Base-by-base conservation (phyloP, 2,113 vertebrate species). In the Sprattus sprattus region DNA sequence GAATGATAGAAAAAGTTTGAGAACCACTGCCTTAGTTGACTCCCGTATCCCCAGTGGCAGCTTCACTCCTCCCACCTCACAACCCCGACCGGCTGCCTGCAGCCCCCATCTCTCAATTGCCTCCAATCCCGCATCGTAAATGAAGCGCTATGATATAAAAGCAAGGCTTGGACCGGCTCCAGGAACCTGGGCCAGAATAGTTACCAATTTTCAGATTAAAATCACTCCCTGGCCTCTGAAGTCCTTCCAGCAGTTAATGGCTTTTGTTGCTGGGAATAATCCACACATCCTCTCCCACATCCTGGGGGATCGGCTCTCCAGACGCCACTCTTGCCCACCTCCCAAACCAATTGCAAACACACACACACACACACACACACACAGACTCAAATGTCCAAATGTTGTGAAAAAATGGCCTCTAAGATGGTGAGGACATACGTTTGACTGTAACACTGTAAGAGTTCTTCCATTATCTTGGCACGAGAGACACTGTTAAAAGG, bases 261-360 rank as follows among this genome's bases (percentile, higher is more conserved):
- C 95, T 94, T 95, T 95, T 95, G 95, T 95, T 95, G 93, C 94
- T 94, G 92, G 92, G 92, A 95, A 95, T 95, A 94, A 95, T 94
- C 94, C 93, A 92, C 94, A 95, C 94, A 95, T 96, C 95, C 95
- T 95, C 94, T 95, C 94, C 93, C 94, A 95, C 94, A 94, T 96
- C 93, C 93, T 93, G 92, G 94, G 94, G 93, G 93, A 94, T 89
- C 47, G 78, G 88, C 88, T 32, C 85, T 91, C 89, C 92, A 83
- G 88, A 85, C 91, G 91, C 91, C 91, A 91, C 71, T 84, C 88
- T 84, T 90, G 89, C 84, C 20, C 46, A 47, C 81, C 25, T 20
- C 32, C 3, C 25, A 83, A 86, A 84, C n/a, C 60, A 71, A 25
- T 32, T 32, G 28, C 64, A 28, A 25, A 28, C 64, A 71, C 64